Base-by-base conservation (phyloP, 2,888 invertebrate genomes). In the Caenorhabditis angaria region DNA sequence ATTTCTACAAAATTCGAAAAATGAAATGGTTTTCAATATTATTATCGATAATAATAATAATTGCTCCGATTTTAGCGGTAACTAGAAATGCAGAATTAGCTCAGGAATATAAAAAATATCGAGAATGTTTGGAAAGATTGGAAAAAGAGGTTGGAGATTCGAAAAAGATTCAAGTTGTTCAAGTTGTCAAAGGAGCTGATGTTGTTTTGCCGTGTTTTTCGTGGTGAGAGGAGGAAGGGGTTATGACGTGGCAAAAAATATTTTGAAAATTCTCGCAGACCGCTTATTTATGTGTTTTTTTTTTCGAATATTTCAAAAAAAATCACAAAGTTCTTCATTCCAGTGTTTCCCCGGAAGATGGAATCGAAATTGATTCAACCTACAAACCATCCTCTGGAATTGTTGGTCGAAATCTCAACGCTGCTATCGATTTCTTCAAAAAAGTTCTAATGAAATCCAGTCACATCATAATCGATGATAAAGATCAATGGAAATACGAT, bases 271-370 rank as follows among this genome's bases (percentile, higher is more conserved):
- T n/a, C n/a, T n/a, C n/a, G n/a, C n/a, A n/a, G n/a, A n/a, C n/a
- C n/a, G n/a, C n/a, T n/a, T n/a, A n/a, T n/a, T n/a, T n/a, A 32
- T 8, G 12, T 12, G 12, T 32, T 32, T 8, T 32, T 32, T 32
- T 32, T 32, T 32, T 41, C 41, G 3, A 14, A 14, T 10, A 3
- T 18, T 14, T 10, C 14, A 14, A 41, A 41, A 41, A 12, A 12
- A 3, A 12, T 5, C 2, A 2, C 14, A 41, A 41, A 18, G 14
- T 41, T 41, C 41, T 18, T 10, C 3, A 3, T 77, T 77, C 20
- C 65, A 78, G 78, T 62, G 71, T 78, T 12, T 70, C 74, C 22
- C 78, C 78, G 22, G 78, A 78, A 62, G 78, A 78, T 57, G 76
- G 68, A 10, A 29, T 73, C 5, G 78, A 78, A 58, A 76, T 78